A percentile compares a stretch with the other conserved stretches of the same genome.
These are phyloP conservation scores for Sebastiscus albofasciatus DNA, from an alignment of 2,797 vertebrate species.

Conservation along the genomic window DNA sequence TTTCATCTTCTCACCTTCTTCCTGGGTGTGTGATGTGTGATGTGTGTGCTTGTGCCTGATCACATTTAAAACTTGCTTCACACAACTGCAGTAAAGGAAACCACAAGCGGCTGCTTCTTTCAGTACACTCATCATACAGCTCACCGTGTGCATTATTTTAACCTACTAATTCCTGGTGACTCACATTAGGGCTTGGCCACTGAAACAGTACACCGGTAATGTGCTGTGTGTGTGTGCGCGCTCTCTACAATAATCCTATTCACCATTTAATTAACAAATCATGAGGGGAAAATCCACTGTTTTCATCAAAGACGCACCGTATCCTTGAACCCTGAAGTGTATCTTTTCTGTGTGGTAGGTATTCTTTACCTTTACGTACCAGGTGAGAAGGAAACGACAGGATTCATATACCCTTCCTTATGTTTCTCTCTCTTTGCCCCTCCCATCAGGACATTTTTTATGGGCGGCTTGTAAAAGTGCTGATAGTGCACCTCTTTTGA, in stretches of 20 bases:
- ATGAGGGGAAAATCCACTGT: not conserved
- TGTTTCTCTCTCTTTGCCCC: not conserved
- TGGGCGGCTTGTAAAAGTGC: constrained; percentile 7
- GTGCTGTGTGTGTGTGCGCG: not conserved
- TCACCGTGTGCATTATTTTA: constrained; percentile 50
- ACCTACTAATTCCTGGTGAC: constrained; percentile 69
- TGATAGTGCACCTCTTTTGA: constrained; percentile 7
- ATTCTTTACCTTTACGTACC: not conserved
- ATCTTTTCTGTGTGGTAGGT: not conserved
- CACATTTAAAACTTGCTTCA: constrained; percentile 58
- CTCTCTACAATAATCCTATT: not conserved
- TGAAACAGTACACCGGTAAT: not conserved
- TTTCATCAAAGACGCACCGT: not conserved
- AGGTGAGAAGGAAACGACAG: constrained; percentile 25
- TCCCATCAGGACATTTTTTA: constrained; percentile 8
- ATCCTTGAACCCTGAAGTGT: not conserved
- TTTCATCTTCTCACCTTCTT: constrained; percentile 13
- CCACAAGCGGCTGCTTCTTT: constrained; percentile 48
- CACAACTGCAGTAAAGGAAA: constrained; percentile 49
- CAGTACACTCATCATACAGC: constrained; percentile 42
- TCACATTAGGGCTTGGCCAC: constrained; percentile 36
- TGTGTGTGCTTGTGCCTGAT: constrained; percentile 46
- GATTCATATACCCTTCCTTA: not conserved
- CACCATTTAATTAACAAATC: not conserved
- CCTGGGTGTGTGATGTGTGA: constrained; percentile 8